Base-by-base conservation (phyloP, 2,797 vertebrate genomes). In the Anabacerthia variegaticeps region DNA sequence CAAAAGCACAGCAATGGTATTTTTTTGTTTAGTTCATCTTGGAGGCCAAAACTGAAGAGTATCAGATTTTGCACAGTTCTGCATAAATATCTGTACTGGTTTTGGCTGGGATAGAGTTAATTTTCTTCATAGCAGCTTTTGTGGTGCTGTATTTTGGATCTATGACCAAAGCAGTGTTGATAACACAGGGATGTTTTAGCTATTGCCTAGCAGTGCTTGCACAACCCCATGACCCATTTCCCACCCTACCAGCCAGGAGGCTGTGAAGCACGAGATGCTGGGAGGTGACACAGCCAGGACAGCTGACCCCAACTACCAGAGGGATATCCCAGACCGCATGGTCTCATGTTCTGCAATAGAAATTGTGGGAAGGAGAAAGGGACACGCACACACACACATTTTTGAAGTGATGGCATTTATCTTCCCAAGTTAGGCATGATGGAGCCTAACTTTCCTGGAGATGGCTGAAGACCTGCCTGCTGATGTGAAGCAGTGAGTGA, bases 251-350 rank as follows among this genome's bases (percentile, higher is more conserved):
- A 32, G n/a, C 0, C 8, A 77, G 8, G 2, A 8, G 2, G 7
- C 24, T 78, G 68, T 43, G 12, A 34, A 2, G 51, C 52, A 49
- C 18, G 54, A 61, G 27, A 4, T 37, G 6, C 0, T 32, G 56
- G 7, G 30, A 43, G 14, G 43, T 17, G 20, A n/a, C n/a, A 43
- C 2, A 37, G 61, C 26, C 0, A 0, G 28, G 41, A 76, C 8
- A 88, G 26, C 49, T 68, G 72, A 23, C 9, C 4, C 32, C 34
- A 58, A 2, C 5, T 34, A 14, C 46, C 15, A 11, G 7, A 80
- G 65, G 30, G 27, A 34, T 37, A 43, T 43, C 7, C 59, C 67
- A 39, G 4, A 18, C 28, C 58, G 1, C 9, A 6, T 18, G 22
- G 20, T 0, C 0, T 26, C 5, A 2, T 37, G n/a, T 11, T 92